phyloP scores from a whole-genome alignment of 2,888 invertebrate genomes.

The Zaprionus obscuricornis region DNA sequence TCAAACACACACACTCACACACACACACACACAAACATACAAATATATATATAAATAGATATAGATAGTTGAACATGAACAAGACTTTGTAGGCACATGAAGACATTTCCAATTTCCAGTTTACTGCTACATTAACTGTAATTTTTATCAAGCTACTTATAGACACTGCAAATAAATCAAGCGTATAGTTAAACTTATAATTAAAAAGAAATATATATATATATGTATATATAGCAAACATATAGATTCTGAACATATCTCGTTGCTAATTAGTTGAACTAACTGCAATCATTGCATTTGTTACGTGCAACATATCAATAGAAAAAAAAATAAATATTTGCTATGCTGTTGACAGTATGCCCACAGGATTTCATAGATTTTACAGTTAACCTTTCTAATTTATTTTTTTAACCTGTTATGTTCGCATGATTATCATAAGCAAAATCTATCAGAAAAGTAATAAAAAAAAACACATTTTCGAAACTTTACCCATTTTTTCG shows the following conservation, averaged over 20 bases:
- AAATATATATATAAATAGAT: constrained; percentile 10
- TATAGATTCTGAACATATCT: no score
- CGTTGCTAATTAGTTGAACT: constrained; percentile 20
- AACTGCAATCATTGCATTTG: constrained; percentile 17
- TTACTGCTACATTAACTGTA: constrained; percentile 72
- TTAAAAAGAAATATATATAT: no score
- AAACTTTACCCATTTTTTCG: no score
- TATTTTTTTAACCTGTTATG: no score
- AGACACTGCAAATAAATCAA: constrained; percentile 63
- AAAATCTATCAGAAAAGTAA: no score
- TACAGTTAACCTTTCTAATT: no score
- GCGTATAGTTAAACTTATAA: constrained; percentile 24
- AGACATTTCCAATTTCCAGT: constrained; percentile 64
- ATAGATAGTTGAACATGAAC: constrained; percentile 28
- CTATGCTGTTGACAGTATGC: no score
- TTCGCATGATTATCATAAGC: no score
- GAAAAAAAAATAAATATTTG: no score
- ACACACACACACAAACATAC: constrained; percentile 24
- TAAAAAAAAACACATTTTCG: no score
- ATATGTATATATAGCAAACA: constrained; percentile 14
- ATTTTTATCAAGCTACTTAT: constrained; percentile 51
- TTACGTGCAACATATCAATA: no score
- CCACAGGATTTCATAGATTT: no score
- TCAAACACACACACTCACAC: constrained; percentile 15
- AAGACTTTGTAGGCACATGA: constrained; percentile 22